These are phyloP conservation scores for Erynnis tages DNA, from an alignment of 2,888 invertebrate genomes.

Conservation along the genomic window DNA sequence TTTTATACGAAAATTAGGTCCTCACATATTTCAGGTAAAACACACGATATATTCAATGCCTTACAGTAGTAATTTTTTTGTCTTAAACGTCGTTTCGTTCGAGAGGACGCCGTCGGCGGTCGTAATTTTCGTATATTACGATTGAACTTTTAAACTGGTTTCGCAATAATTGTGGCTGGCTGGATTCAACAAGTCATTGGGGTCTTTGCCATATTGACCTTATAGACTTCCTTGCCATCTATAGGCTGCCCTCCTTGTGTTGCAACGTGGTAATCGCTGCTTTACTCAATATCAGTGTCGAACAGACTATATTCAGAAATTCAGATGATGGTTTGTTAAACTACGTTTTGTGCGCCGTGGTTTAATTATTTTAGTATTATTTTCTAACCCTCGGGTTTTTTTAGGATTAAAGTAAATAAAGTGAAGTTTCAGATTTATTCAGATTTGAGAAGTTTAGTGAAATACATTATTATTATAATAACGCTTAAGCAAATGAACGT, in stretches of 20 bases:
- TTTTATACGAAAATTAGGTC: slow-evolving; percentile 10
- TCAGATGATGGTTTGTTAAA: too few species aligned
- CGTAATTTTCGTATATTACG: slow-evolving; percentile 34
- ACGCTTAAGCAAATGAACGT: too few species aligned
- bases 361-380: too few species aligned
- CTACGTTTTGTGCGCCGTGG: too few species aligned
- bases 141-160: slow-evolving; percentile 35
- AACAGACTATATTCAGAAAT: too few species aligned
- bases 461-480: too few species aligned
- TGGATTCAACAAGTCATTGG: slow-evolving; percentile 20
- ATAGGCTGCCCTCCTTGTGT: slow-evolving; percentile 6
- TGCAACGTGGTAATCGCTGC: slow-evolving; percentile 2
- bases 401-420: too few species aligned
- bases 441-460: too few species aligned
- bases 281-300: background rate
- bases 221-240: slow-evolving; percentile 33
- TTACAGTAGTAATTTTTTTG: slow-evolving; percentile 25
- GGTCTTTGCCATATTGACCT: slow-evolving; percentile 36
- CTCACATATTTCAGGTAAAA: slow-evolving; percentile 16
- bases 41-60: slow-evolving; percentile 3
- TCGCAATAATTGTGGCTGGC: slow-evolving; percentile 18
- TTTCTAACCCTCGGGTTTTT: too few species aligned
- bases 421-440: too few species aligned
- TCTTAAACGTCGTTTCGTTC: slow-evolving; percentile 23
- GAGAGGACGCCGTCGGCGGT: slow-evolving; percentile 25